Evolutionary conservation across 2,797 vertebrate genomes (phyloP).

Genomic region (Semotilus atromaculatus): DNA sequence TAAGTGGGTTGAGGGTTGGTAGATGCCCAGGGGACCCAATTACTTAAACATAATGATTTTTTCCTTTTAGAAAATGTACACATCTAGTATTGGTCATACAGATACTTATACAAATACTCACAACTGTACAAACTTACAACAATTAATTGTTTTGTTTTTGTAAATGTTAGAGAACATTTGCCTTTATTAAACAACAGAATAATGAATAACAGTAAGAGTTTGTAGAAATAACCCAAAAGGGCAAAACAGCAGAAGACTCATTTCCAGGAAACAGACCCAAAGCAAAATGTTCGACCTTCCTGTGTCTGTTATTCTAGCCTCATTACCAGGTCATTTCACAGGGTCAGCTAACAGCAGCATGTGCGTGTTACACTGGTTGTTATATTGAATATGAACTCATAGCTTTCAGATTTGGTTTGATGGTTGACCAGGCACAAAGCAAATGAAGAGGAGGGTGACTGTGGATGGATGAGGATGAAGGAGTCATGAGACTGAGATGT

Average conservation of each 20-base stretch:
- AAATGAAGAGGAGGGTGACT: slow-evolving; percentile 17
- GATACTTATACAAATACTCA: background rate
- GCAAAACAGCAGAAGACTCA: background rate
- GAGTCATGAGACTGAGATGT: slow-evolving; percentile 11
- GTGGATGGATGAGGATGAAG: slow-evolving; percentile 11
- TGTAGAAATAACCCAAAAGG: background rate
- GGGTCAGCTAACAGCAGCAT: slow-evolving; percentile 37
- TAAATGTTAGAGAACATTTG: background rate
- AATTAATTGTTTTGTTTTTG: background rate
- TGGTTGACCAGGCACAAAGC: slow-evolving; percentile 15
- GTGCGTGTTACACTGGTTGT: background rate
- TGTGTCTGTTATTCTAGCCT: slow-evolving; percentile 43
- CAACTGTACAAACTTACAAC: background rate
- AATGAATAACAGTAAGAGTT: background rate
- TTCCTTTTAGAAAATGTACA: background rate
- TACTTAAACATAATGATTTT: background rate
- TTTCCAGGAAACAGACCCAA: slow-evolving; percentile 46
- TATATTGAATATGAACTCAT: slow-evolving; percentile 19
- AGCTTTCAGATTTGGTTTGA: slow-evolving; percentile 39
- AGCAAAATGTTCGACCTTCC: slow-evolving; percentile 23
- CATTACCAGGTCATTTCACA: slow-evolving; percentile 41
- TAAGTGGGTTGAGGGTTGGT: too few relatives aligned
- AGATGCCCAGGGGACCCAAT: too few relatives aligned
- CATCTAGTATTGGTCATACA: background rate
- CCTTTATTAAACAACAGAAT: background rate